Conservation (phyloP, 1,140 invertebrate genomes). For the Drosophila nikananu region DNA sequence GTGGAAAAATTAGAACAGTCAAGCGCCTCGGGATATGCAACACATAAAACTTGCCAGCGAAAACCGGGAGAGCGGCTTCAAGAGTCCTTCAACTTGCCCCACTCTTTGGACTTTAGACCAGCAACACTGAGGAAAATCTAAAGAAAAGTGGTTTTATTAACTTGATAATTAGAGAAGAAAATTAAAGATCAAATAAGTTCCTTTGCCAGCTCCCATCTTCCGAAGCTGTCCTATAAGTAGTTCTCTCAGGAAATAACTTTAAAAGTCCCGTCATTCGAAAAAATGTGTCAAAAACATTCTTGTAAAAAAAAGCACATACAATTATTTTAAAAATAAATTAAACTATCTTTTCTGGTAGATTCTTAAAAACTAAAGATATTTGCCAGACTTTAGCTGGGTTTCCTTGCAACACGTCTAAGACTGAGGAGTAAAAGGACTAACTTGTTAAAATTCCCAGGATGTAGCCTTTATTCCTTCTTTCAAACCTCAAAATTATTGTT, state of each 20-base stretch:
- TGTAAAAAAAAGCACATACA: neutral
- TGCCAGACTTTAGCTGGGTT: no score
- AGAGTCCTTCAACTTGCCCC: constrained; percentile 45
- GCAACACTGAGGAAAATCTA: constrained; percentile 11
- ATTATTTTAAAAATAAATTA: neutral
- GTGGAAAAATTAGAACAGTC: constrained; percentile 75
- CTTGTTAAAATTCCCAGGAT: neutral
- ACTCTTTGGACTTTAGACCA: neutral
- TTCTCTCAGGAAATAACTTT: neutral
- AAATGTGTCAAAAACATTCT: no score
- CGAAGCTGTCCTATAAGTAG: neutral
- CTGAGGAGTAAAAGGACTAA: no score
- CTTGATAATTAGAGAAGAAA: neutral
- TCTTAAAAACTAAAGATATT: neutral
- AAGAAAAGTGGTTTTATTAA: neutral
- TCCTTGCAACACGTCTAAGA: neutral
- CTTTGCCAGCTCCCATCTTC: no score
- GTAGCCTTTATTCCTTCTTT: no score
- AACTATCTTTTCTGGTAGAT: neutral
- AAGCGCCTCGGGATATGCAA: constrained; percentile 77
- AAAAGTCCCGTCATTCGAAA: no score
- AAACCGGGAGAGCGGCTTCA: constrained; percentile 38
- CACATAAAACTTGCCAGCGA: constrained; percentile 66
- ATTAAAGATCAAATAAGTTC: neutral
- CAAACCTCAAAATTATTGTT: neutral